Percentiles rank a stretch among this genome's conserved stretches.
Conservation (phyloP, 2,113 vertebrate genomes). For the Phodopus roborovskii region DNA sequence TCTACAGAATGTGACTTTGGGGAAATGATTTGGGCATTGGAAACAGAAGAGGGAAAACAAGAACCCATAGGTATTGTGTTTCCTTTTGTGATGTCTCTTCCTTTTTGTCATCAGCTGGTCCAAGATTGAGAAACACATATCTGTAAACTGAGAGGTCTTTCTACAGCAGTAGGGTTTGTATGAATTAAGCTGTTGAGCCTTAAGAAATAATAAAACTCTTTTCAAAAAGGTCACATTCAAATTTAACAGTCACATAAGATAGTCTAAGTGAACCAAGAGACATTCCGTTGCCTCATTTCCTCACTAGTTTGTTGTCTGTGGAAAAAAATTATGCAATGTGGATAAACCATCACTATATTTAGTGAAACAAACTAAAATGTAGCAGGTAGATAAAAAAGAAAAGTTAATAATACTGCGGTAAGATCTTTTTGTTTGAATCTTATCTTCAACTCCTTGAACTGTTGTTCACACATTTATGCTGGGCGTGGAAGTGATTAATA, state of each 20-base stretch:
- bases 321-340: not conserved
- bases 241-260: not conserved
- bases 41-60: not conserved
- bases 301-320: not conserved
- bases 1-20: not conserved
- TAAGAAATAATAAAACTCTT: slow-evolving; percentile 37
- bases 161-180: not conserved
- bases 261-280: slow-evolving; percentile 18
- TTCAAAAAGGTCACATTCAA: slow-evolving; percentile 58
- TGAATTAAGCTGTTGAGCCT: slow-evolving; percentile 9
- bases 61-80: not conserved
- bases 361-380: not conserved
- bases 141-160: slow-evolving; percentile 31
- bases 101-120: not conserved
- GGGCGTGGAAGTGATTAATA: not conserved
- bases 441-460: not conserved
- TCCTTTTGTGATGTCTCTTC: not conserved
- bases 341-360: not conserved
- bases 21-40: not conserved
- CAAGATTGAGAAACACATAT: slow-evolving; percentile 1
- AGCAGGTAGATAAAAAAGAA: not conserved
- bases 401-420: not conserved
- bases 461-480: no score
- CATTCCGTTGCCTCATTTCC: not conserved
- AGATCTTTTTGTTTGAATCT: not conserved